phyloP scores from a whole-genome alignment of 2,797 vertebrate species.

The Pantherophis alleghaniensis region DNA sequence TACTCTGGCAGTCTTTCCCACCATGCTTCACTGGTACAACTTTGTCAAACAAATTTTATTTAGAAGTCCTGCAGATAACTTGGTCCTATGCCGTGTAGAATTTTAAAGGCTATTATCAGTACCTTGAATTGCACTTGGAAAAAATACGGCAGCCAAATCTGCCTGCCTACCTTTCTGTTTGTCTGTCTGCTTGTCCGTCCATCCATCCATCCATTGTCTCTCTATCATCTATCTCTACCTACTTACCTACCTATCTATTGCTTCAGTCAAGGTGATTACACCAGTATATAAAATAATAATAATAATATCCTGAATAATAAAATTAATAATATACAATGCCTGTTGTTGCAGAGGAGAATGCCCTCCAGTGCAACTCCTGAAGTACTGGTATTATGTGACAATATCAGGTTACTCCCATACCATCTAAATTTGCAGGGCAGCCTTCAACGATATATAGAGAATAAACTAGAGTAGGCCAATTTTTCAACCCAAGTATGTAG shows the following conservation, averaged over 20 bases:
- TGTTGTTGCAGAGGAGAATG: not conserved
- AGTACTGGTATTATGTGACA: not conserved
- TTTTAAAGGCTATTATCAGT: not conserved
- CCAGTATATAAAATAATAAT: not conserved
- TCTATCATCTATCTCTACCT: not conserved
- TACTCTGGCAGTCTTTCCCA: not conserved
- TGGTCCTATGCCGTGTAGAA: not conserved
- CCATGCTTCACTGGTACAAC: not conserved
- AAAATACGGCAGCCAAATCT: not conserved
- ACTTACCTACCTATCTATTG: not conserved
- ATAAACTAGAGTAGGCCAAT: not conserved
- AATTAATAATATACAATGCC: not conserved
- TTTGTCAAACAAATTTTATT: not conserved
- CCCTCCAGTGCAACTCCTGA: not conserved
- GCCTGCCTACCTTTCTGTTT: not conserved
- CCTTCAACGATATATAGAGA: not conserved
- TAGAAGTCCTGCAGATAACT: not conserved
- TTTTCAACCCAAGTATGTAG: not conserved
- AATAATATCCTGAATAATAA: not conserved
- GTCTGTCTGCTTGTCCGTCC: not conserved
- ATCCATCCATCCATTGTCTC: not conserved
- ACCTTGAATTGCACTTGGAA: not conserved
- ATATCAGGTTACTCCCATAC: not conserved
- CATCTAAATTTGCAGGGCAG: not conserved
- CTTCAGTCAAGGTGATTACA: not conserved